Evolutionary conservation across 1,140 invertebrate genomes (phyloP), one percentile per base, ranked within the genome.

Genomic region (Eufriesea mexicana): DNA sequence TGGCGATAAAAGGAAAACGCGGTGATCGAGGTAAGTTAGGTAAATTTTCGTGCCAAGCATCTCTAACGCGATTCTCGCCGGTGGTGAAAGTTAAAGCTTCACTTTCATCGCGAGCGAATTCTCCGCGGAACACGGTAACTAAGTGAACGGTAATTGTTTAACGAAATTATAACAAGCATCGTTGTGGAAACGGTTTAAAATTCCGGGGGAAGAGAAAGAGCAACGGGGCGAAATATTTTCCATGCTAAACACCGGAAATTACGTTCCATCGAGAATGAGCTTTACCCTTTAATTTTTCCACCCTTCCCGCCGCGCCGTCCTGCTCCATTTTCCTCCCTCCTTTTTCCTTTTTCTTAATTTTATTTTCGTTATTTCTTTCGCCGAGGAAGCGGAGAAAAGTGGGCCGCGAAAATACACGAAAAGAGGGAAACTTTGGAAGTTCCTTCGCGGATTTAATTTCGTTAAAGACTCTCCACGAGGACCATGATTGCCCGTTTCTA

Each of bases 141-240:
- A 45, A 74, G n/a, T 61, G 51, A 49, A 35, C 59, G 59, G 61
- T 74, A 73, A 79, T 79, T 73, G 78, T 79, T 79, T 79, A 62
- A 79, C 28, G 57, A 51, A 79, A 79, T 79, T 79, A 61, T 71
- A 47, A 49, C 45, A 71, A 70, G 14, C 54, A 42, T 47, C 66
- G 66, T 35, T 35, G 62, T 18, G 25, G 12, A 47, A 47, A 35
- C 66, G 66, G 54, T 70, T 79, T 70, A 59, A 70, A 79, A 59
- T 25, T 45, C 51, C 45, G 14, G 6, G 42, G 2, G 8, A 28
- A 23, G 28, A 25, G 35, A 23, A n/a, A 23, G 12, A 23, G 12
- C 18, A 12, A 20, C 23, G 25, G 7, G 20, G 25, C 12, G n/a
- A 42, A 70, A 79, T 79, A 72, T 79, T 61, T 79, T 49, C 55